Evolutionary conservation across 2,888 invertebrate species (phyloP).

Genomic region (Trachelus tabidus): DNA sequence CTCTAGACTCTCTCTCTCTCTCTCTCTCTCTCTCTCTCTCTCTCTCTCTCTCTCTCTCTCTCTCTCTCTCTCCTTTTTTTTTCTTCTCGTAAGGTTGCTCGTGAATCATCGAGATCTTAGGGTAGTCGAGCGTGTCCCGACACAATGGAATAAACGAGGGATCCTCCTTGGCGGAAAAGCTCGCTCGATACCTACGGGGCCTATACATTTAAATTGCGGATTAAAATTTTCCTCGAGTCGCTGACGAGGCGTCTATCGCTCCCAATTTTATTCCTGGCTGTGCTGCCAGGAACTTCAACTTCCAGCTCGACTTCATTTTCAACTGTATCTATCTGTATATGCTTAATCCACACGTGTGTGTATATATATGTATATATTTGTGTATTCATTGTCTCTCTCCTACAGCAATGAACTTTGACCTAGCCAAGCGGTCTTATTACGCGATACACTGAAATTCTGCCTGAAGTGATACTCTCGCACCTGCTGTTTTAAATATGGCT

Average conservation of each 20-base stretch:
- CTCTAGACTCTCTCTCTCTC: slow-evolving; percentile 3
- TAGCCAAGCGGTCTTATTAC: not conserved
- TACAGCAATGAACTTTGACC: not conserved
- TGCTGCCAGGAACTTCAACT: not conserved
- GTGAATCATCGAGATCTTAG: slow-evolving; percentile 5
- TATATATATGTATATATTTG: no score
- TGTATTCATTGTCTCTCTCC: not conserved
- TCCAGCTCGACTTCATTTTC: not conserved
- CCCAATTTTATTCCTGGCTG: not conserved
- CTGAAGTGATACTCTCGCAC: not conserved
- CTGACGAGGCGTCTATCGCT: slow-evolving; percentile 4
- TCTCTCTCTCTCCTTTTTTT: slow-evolving; percentile 1
- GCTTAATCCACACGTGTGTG: not conserved
- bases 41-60: not conserved
- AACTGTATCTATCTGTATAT: not conserved
- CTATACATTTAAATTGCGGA: slow-evolving; percentile 8
- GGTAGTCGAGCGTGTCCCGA: not conserved
- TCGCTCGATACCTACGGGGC: not conserved
- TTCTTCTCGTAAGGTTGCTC: slow-evolving; percentile 3
- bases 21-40: slow-evolving; percentile 1
- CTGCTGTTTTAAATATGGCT: not conserved
- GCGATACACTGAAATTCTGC: not conserved
- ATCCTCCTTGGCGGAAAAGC: not conserved
- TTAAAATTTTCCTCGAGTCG: slow-evolving; percentile 5
- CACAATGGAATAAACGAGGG: slow-evolving; percentile 1